Base-by-base conservation (phyloP, 2,888 invertebrate genomes). In the Acanthosepion pharaonis region DNA sequence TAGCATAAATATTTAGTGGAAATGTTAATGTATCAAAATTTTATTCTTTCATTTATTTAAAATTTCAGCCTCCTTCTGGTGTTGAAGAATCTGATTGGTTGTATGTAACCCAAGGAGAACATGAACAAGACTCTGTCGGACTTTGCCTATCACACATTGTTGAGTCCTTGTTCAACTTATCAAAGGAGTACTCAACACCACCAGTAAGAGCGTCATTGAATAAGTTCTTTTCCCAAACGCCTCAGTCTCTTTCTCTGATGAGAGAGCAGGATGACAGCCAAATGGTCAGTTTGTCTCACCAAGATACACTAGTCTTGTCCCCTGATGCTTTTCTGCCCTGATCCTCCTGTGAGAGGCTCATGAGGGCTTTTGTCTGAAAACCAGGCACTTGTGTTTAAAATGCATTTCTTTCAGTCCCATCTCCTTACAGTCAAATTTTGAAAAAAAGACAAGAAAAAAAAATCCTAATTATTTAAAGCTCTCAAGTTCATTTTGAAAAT, bases 21-120 rank as follows among this genome's bases (percentile, higher is more conserved):
- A 59, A 23, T 59, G 59, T 59, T 23, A 23, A 23, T 20, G 20
- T 23, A 78, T 78, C 78, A 78, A 78, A n/a, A 78, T 78, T 78
- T n/a, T 0, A 78, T 78, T 78, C 15, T 28, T 15, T 33, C 33
- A 23, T 78, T 33, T 78, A n/a, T 78, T 78, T 78, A n/a, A 5
- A n/a, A n/a, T 78, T 78, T 78, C 78, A 78, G 78, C 78, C 78
- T n/a, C 78, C 78, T n/a, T 78, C 78, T 78, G 78, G 78, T 78
- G 78, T 78, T n/a, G 78, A 78, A 33, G 78, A 78, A 78, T 78
- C 78, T 9, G 78, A 78, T 11, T 78, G 78, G 78, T 78, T 78
- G n/a, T 78, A 78, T 33, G 78, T 78, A 78, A 78, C 33, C 9
- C 78, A 78, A 78, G 78, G 78, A 78, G 78, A 78, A 78, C n/a